Conservation (phyloP, 2,797 vertebrate genomes). For the Coregonus sp. region DNA sequence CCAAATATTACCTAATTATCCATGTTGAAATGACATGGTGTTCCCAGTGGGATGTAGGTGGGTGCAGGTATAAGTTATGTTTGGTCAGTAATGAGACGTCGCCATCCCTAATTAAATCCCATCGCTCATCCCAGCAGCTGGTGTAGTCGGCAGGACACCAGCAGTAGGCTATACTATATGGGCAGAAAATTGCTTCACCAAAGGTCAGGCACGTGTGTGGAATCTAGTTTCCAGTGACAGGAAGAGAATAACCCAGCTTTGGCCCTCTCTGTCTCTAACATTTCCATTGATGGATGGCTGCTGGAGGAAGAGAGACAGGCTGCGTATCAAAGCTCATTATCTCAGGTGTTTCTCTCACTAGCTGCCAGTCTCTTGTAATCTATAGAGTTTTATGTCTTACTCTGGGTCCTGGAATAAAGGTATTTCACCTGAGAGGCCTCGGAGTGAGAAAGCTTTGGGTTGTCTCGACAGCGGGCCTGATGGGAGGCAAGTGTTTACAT, state of each 20-base stretch:
- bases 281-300: constrained; percentile 64
- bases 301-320: constrained; percentile 45
- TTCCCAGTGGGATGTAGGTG: not conserved
- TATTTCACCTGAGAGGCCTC: constrained; percentile 28
- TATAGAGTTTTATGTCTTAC: constrained; percentile 59
- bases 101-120: constrained; percentile 18
- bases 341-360: constrained; percentile 52
- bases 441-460: constrained; percentile 33
- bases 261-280: constrained; percentile 46
- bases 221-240: constrained; percentile 44
- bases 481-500: not conserved
- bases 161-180: not conserved
- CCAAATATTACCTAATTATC: too few species aligned
- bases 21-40: not conserved
- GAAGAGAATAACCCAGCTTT: constrained; percentile 33
- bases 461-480: not conserved
- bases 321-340: constrained; percentile 67
- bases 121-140: constrained; percentile 5
- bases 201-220: constrained; percentile 37
- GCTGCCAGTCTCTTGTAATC: constrained; percentile 62
- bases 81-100: constrained; percentile 7
- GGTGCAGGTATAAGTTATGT: constrained; percentile 1
- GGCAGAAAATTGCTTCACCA: constrained; percentile 31
- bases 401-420: constrained; percentile 58
- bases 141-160: not conserved